A percentile compares a stretch with the other conserved stretches of the same genome.
These are phyloP conservation scores for Trilocha varians DNA, from an alignment of 2,888 invertebrate species.

Conservation along the genomic window DNA sequence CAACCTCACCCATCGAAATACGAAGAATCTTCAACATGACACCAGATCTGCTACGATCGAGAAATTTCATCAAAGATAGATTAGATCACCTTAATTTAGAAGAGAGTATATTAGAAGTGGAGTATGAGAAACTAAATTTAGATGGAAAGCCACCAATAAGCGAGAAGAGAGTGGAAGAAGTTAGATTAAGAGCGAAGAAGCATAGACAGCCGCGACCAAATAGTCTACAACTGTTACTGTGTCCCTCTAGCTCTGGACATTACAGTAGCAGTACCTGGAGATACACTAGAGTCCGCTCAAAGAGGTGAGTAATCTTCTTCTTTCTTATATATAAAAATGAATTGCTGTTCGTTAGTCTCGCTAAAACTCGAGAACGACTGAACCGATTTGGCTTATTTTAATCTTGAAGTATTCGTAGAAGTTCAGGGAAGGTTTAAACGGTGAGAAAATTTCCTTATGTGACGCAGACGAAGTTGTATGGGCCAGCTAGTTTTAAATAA, in stretches of 20 bases:
- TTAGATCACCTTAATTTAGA: slow-evolving; percentile 51
- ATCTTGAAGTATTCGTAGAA: too few species aligned
- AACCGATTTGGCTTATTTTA: too few species aligned
- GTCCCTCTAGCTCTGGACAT: slow-evolving; percentile 61
- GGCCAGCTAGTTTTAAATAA: too few species aligned
- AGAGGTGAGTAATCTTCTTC: slow-evolving; percentile 63
- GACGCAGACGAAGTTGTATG: too few species aligned
- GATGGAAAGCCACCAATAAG: slow-evolving; percentile 53
- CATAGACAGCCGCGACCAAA: slow-evolving; percentile 59
- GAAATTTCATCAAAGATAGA: slow-evolving; percentile 46
- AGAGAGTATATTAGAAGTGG: slow-evolving; percentile 20
- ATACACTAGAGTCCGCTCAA: slow-evolving; percentile 60
- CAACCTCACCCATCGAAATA: slow-evolving; percentile 48
- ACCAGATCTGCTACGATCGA: slow-evolving; percentile 49
- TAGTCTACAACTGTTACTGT: slow-evolving; percentile 58
- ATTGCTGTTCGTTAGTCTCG: too few species aligned
- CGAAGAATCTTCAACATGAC: slow-evolving; percentile 37
- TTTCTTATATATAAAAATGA: too few species aligned
- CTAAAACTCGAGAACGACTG: too few species aligned
- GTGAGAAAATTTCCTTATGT: too few species aligned
- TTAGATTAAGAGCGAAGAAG: slow-evolving; percentile 52
- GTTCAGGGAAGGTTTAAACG: too few species aligned
- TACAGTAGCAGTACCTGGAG: slow-evolving; percentile 66
- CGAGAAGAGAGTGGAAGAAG: slow-evolving; percentile 44
- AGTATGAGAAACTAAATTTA: slow-evolving; percentile 37